Percentiles rank a stretch among this genome's conserved stretches.
Evolutionary conservation across 2,113 vertebrate genomes (phyloP).

Genomic region (Climacteris rufus): DNA sequence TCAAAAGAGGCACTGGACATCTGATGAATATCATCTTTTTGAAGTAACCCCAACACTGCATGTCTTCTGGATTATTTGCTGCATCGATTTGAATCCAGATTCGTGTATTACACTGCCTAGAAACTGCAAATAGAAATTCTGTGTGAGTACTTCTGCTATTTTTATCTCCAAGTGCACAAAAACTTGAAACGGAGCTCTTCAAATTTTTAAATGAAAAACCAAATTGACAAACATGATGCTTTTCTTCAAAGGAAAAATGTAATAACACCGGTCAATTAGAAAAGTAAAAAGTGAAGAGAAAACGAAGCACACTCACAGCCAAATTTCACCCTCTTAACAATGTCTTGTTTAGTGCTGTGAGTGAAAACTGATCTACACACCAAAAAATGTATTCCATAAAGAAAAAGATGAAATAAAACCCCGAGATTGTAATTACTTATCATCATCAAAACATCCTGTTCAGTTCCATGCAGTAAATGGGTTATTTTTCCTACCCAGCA

Average conservation of each 20-base stretch:
- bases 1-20: not conserved
- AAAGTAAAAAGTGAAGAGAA: not conserved
- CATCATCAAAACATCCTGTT: not conserved
- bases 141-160: not conserved
- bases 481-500: not conserved
- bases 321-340: not conserved
- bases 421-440: not conserved
- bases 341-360: not conserved
- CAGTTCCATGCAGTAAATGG: not conserved
- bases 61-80: not conserved
- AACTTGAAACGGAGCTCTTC: not conserved
- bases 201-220: not conserved
- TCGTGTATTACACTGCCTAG: not conserved
- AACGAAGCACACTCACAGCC: not conserved
- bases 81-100: not conserved
- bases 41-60: not conserved
- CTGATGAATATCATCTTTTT: not conserved
- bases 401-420: not conserved
- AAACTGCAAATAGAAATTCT: constrained; percentile 2
- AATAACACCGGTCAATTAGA: not conserved
- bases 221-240: not conserved
- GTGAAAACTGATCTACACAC: not conserved
- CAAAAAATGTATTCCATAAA: not conserved
- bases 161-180: not conserved
- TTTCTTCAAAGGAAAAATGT: not conserved